Conservation (phyloP, 1,140 invertebrate genomes). For the Bombus soroeensis region DNA sequence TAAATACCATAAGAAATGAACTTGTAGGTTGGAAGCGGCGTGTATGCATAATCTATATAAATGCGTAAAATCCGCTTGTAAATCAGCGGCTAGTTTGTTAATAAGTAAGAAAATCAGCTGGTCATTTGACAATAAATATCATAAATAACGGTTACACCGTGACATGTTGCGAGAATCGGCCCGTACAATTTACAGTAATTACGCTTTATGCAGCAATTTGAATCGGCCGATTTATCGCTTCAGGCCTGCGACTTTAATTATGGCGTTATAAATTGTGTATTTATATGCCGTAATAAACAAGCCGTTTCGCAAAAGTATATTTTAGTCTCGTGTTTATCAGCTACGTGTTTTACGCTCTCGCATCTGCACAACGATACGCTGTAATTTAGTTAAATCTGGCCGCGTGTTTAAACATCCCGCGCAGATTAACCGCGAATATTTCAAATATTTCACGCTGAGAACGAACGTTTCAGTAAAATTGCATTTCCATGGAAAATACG, state of each 20-base stretch:
- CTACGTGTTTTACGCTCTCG: background rate
- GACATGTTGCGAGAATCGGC: background rate
- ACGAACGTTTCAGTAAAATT: background rate
- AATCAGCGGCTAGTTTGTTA: conserved; percentile 3
- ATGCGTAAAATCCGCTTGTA: background rate
- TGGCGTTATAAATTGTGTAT: conserved; percentile 15
- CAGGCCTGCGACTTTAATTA: conserved; percentile 4
- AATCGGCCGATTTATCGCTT: conserved; percentile 17
- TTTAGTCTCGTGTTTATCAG: background rate
- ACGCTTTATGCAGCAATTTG: background rate
- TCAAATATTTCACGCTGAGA: background rate
- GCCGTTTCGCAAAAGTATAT: background rate
- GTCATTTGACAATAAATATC: conserved; percentile 22
- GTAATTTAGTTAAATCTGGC: background rate
- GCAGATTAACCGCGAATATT: background rate
- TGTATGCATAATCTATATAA: background rate
- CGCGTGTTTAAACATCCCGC: too few relatives aligned
- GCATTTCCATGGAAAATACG: too few relatives aligned
- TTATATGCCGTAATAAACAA: conserved; percentile 5
- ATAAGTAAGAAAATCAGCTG: background rate
- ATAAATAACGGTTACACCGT: background rate
- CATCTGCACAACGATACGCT: too few relatives aligned
- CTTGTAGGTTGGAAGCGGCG: background rate
- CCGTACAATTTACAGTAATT: background rate
- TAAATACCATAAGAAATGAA: too few relatives aligned